These are phyloP conservation scores for Limanda limanda DNA, from an alignment of 2,113 vertebrate species.

Conservation along the genomic window DNA sequence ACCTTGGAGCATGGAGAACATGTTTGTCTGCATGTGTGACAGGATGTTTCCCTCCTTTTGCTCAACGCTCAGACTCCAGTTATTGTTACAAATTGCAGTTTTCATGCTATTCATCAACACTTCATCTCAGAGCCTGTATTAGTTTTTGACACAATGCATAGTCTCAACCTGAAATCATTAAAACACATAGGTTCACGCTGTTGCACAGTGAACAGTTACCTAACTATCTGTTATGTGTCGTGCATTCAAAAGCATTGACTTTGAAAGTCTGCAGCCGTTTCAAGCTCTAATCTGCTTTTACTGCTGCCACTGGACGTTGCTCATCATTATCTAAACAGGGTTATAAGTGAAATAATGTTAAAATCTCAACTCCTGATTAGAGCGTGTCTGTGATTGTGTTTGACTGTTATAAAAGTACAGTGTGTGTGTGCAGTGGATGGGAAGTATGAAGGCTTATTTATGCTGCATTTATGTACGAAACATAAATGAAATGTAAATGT, in stretches of 20 bases:
- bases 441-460: too few species aligned
- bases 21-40: background rate
- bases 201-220: background rate
- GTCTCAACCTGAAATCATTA: background rate
- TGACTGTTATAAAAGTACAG: too few species aligned
- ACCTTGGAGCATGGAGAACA: background rate
- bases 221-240: background rate
- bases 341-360: slow-evolving; percentile 21
- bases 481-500: too few species aligned
- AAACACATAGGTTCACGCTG: background rate
- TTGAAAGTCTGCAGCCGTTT: slow-evolving; percentile 1
- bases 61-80: too few species aligned
- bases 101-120: too few species aligned
- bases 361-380: background rate
- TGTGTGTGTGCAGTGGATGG: too few species aligned
- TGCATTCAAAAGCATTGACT: slow-evolving; percentile 16
- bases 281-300: slow-evolving; percentile 25
- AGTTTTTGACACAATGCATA: background rate
- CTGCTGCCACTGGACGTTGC: slow-evolving; percentile 16
- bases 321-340: slow-evolving; percentile 23
- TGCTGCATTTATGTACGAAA: too few species aligned
- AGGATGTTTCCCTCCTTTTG: background rate
- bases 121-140: too few species aligned
- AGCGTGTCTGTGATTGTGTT: background rate
- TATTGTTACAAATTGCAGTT: too few species aligned